Base-by-base conservation (phyloP, 1,140 invertebrate species). In the Drosophila virilis region DNA sequence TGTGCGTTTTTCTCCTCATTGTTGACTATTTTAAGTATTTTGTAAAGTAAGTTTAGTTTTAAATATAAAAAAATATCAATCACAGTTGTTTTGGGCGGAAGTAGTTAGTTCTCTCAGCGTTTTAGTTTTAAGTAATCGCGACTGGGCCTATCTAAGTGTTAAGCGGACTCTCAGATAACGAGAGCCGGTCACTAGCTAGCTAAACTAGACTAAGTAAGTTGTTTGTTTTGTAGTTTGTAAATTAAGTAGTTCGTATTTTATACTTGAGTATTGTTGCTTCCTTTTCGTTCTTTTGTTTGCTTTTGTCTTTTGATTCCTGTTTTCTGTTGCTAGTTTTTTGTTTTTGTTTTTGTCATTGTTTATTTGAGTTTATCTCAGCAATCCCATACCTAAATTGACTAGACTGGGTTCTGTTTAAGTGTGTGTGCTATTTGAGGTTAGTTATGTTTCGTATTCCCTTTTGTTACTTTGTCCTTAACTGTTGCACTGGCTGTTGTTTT, bases 31-130 rank as follows among this genome's bases (percentile, higher is more conserved):
- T 42, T 59, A 51, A 43, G 76, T 65, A 33, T 42, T 70, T 42
- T 78, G 70, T 81, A 74, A 82, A 82, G 69, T 85, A 81, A 78
- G 76, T 86, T 77, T 78, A 75, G 57, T 52, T 58, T 57, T 58
- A 65, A 69, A 70, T 73, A 85, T 79, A 89, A 67, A 76, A 81
- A 86, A 88, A 91, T 88, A 88, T 91, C 90, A 91, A 91, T 91
- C 90, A 91, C 90, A 91, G 90, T 91, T 91, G 90, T 91, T 91
- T 73, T 91, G 90, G 90, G 90, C 90, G 90, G 90, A 91, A 85
- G 83, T 90, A 88, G 83, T 78, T 78, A 78, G 76, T 78, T 78
- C 48, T 71, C 35, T 50, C 59, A 61, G 61, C 46, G 51, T 66
- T 57, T 60, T 6, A 60, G 43, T 57, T 73, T 45, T 86, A 74